These are phyloP conservation scores for Tetheella fluctuosa DNA, from an alignment of 2,888 invertebrate genomes.

Conservation along the genomic window DNA sequence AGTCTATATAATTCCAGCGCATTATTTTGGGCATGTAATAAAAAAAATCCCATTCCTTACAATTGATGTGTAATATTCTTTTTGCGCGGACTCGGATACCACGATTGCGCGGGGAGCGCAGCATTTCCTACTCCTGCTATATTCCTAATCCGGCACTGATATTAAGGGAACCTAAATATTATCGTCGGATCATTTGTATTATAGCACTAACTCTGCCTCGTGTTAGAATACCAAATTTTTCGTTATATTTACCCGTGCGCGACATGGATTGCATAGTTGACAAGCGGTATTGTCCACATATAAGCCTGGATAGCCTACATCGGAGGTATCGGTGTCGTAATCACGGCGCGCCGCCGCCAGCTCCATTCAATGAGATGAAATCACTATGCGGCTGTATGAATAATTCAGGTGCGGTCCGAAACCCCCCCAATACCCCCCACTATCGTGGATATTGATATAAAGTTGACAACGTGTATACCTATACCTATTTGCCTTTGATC, in stretches of 20 bases:
- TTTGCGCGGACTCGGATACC: too few species aligned
- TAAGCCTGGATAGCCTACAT: constrained; percentile 39
- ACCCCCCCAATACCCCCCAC: constrained; percentile 35
- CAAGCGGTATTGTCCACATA: constrained; percentile 65
- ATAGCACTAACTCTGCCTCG: neutral
- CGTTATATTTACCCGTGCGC: constrained; percentile 9
- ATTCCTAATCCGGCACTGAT: too few species aligned
- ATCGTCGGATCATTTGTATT: neutral
- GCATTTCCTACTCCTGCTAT: too few species aligned
- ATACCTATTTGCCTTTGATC: constrained; percentile 22
- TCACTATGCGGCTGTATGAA: constrained; percentile 82
- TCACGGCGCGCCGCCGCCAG: constrained; percentile 68
- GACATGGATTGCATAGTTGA: constrained; percentile 55
- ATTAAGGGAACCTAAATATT: neutral
- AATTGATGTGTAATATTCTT: too few species aligned
- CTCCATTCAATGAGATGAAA: constrained; percentile 82
- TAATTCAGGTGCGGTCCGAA: constrained; percentile 77
- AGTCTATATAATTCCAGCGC: too few species aligned
- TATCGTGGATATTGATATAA: constrained; percentile 59
- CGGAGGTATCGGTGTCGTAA: constrained; percentile 80
- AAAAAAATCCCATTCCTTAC: too few species aligned
- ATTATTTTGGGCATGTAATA: too few species aligned
- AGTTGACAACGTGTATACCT: constrained; percentile 46
- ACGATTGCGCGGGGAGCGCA: too few species aligned
- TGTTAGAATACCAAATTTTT: constrained; percentile 3